Base-by-base conservation (phyloP, 1,140 invertebrate species). In the Panagrolaimus sp. region DNA sequence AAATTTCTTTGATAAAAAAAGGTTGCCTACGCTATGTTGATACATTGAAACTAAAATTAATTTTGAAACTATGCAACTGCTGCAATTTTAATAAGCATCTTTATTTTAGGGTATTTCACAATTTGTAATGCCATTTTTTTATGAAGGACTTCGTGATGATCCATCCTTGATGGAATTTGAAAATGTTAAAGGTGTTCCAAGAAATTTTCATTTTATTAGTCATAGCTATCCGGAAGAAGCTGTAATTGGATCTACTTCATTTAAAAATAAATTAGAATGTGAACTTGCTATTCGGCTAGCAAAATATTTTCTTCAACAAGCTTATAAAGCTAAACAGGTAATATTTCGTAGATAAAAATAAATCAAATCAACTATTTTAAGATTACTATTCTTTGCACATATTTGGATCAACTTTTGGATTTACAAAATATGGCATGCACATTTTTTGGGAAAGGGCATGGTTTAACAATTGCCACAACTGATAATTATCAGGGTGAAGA, bases 381-480 rank as follows among this genome's bases (percentile, higher is more conserved):
- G 72, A 83, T 86, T 27, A 85, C 85, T n/a, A 72, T 86, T 7
- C 67, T 86, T 4, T 80, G 82, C 13, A 82, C 83, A 9, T 86
- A 86, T 66, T 66, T 82, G 25, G 85, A 83, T 8, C 85, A 86
- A 71, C 66, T 84, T 38, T 68, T 78, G 20, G 23, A 44, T 7
- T 16, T 85, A 0, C 73, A 74, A 63, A 67, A 72, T 9, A 43
- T 75, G 75, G 71, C 66, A 13, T 64, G 86, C 91, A n/a, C 87
- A 87, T 44, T 87, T 88, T 5, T 87, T 92, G 1, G 91, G 93
- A 81, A 91, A 90, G 80, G 92, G 87, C 79, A 90, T 92, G 86
- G 91, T 91, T 1, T 89, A 92, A 82, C 91, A 93, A 83, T 38
- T 38, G 2, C 2, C 2, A 38, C 2, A 4, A 7, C 7, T 38